Evolutionary conservation across 1,140 invertebrate genomes (phyloP).

Genomic region (Riptortus pedestris): DNA sequence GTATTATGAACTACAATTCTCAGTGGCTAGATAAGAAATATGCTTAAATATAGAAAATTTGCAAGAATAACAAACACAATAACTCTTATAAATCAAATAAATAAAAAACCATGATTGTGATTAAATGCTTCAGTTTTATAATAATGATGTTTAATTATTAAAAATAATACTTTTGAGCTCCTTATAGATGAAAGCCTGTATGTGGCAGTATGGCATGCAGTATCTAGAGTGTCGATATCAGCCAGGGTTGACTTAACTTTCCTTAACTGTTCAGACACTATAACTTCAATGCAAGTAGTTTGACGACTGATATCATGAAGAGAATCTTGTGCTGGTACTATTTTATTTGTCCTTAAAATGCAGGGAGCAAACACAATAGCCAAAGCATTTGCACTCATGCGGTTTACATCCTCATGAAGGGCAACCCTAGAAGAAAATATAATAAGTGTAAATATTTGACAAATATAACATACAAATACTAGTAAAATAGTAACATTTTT

Average conservation of each 20-base stretch:
- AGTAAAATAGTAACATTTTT: background rate
- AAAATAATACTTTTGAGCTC: conserved; percentile 53
- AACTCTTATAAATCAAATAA: too few species aligned
- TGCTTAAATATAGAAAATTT: too few species aligned
- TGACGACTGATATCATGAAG: conserved; percentile 67
- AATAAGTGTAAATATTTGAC: conserved; percentile 9
- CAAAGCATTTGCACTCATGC: conserved; percentile 82
- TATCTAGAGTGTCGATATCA: conserved; percentile 81
- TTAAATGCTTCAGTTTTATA: too few species aligned
- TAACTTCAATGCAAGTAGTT: conserved; percentile 77
- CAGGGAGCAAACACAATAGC: conserved; percentile 94
- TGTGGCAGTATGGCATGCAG: conserved; percentile 63
- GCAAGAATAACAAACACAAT: too few species aligned
- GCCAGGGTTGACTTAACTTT: conserved; percentile 68
- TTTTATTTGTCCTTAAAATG: conserved; percentile 74
- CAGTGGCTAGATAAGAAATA: too few species aligned
- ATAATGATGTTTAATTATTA: too few species aligned
- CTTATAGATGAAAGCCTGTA: conserved; percentile 60
- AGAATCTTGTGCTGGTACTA: conserved; percentile 79
- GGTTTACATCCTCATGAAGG: conserved; percentile 74
- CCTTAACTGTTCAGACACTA: conserved; percentile 66
- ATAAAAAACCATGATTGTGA: too few species aligned
- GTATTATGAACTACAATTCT: too few species aligned
- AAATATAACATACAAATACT: conserved; percentile 15
- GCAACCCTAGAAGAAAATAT: conserved; percentile 51